Percentiles rank a stretch among this genome's conserved stretches.
Conservation (phyloP, 2,113 vertebrate species). For the Serilophus lunatus region DNA sequence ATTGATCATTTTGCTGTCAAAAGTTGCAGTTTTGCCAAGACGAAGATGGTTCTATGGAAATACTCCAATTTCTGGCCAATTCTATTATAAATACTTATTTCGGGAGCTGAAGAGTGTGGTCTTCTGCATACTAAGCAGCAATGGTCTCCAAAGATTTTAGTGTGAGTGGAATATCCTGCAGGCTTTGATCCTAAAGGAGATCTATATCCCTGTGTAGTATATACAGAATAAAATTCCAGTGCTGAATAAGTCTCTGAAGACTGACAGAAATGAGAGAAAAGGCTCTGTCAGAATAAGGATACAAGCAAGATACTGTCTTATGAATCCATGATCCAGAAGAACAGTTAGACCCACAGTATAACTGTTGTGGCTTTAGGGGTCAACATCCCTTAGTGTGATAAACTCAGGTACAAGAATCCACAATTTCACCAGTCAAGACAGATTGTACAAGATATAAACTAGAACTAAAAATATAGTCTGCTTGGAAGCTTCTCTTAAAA, state of each 20-base stretch:
- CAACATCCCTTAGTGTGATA: neutral
- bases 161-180: neutral
- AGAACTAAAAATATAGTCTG: neutral
- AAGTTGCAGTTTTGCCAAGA: neutral
- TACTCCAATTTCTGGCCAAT: neutral
- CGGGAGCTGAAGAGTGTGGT: neutral
- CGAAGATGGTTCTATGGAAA: neutral
- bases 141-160: neutral
- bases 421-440: neutral
- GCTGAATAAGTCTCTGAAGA: neutral
- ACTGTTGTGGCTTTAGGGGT: neutral
- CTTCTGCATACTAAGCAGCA: neutral
- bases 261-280: neutral
- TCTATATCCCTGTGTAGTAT: neutral
- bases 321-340: neutral
- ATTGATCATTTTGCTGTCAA: neutral
- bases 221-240: neutral
- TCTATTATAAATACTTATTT: neutral
- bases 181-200: neutral
- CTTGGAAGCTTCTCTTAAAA: neutral
- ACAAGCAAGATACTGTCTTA: neutral
- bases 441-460: neutral
- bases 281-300: neutral
- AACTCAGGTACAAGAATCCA: neutral
- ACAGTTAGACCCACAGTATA: accelerated